These are phyloP conservation scores for Euplagia quadripunctaria DNA, from an alignment of 2,888 invertebrate species.

Conservation along the genomic window DNA sequence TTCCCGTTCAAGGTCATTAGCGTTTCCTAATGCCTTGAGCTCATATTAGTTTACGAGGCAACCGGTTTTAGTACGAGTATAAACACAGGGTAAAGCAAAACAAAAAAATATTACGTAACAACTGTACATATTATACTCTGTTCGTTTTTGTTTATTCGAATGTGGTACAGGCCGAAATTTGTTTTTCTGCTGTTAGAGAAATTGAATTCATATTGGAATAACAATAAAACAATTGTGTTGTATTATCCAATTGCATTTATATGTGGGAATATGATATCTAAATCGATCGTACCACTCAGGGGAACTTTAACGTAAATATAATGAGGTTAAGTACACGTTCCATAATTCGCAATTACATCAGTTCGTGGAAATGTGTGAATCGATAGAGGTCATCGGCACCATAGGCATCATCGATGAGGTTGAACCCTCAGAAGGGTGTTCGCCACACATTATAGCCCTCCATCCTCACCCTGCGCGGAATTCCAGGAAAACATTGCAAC, in stretches of 20 bases:
- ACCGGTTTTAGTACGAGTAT: slow-evolving; percentile 1
- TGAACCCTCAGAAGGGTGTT: slow-evolving; percentile 81
- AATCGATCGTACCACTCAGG: slow-evolving; percentile 19
- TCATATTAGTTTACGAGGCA: background rate
- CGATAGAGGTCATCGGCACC: slow-evolving; percentile 86
- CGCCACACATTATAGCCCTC: slow-evolving; percentile 76
- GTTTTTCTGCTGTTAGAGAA: slow-evolving; percentile 12
- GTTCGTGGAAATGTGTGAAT: slow-evolving; percentile 79
- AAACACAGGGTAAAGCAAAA: slow-evolving; percentile 12
- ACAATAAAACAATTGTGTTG: no score
- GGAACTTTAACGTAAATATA: slow-evolving; percentile 49
- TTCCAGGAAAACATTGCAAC: slow-evolving; percentile 78
- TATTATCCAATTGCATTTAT: no score
- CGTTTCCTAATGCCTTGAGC: background rate
- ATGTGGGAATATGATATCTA: background rate
- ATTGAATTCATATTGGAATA: background rate
- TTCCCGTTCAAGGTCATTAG: background rate
- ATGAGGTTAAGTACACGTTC: slow-evolving; percentile 46
- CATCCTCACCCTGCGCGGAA: slow-evolving; percentile 70
- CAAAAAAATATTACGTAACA: slow-evolving; percentile 2
- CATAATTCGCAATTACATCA: slow-evolving; percentile 78
- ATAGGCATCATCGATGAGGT: slow-evolving; percentile 80
- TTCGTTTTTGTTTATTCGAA: background rate
- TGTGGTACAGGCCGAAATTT: background rate
- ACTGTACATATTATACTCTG: background rate